Evolutionary conservation across 2,797 vertebrate species (phyloP).

Genomic region (Spea hammondii): DNA sequence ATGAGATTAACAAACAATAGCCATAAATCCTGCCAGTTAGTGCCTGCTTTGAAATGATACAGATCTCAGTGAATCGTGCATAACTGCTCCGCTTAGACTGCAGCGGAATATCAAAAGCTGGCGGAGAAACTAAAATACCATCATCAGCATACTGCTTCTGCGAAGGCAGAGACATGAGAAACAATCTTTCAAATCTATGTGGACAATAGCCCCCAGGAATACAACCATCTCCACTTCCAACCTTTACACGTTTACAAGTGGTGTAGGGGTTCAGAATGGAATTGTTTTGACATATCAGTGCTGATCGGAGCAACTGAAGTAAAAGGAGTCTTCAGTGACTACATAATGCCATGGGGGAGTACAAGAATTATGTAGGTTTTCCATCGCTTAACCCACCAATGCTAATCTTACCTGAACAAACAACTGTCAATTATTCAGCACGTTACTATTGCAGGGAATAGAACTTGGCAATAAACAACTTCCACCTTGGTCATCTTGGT

Average conservation of each 20-base stretch:
- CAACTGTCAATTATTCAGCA: no score
- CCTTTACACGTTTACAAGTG: neutral
- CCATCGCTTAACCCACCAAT: neutral
- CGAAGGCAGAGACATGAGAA: constrained; percentile 2
- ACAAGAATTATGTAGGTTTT: neutral
- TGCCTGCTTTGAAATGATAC: constrained; percentile 41
- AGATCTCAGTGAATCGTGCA: constrained; percentile 38
- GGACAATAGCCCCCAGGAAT: constrained; percentile 24
- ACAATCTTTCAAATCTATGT: constrained; percentile 15
- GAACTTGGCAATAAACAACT: no score
- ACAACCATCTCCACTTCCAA: neutral
- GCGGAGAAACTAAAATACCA: constrained; percentile 10
- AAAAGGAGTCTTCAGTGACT: neutral
- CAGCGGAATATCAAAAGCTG: constrained; percentile 6
- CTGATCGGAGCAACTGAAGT: neutral
- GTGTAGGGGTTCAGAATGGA: neutral
- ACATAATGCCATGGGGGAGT: neutral
- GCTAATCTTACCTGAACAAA: no score
- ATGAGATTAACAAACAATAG: constrained; percentile 48
- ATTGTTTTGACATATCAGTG: neutral
- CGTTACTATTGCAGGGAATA: no score
- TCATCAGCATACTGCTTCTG: neutral
- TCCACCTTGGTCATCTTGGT: no score
- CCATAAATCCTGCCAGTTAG: constrained; percentile 37
- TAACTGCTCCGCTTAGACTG: constrained; percentile 25